Base-by-base conservation (phyloP, 2,113 vertebrate genomes). In the Zosterops pallidus region DNA sequence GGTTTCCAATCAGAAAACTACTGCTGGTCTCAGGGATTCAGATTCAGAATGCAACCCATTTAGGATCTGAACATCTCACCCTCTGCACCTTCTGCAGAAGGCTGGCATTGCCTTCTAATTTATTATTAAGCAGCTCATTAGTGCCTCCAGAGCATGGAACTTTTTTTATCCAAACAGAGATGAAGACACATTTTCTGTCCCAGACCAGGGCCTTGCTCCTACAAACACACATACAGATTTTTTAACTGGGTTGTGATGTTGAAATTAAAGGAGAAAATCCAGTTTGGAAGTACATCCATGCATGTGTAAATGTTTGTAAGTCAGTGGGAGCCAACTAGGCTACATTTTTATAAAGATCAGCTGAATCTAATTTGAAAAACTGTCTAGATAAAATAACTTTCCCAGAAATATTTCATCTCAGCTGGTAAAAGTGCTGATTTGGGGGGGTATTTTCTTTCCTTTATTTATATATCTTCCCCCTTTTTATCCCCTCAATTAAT, bases 371-470 rank as follows among this genome's bases (percentile, higher is more conserved):
- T 71, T n/a, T 0, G 1, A 78, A 92, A 82, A 87, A 60, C 21
- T 67, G 53, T 57, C 82, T 53, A 89, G 47, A 74, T 76, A 92
- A 96, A 92, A 71, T 59, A 70, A 79, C 29, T 81, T 83, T 49
- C 65, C 79, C 37, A 82, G 68, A 81, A 92, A 59, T 68, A 64
- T 67, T 91, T 96, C 41, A 90, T 29, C 74, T 94, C 63, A 87
- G 89, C 55, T 95, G 72, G 75, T 68, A 84, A 86, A 90, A 96
- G 86, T 89, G 89, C 77, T 90, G 57, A 59, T 82, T 63, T 33
- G 19, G 63, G 63, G 63, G 63, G n/a, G 25, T 57, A 25, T 65
- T 59, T 63, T 78, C 57, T 67, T 67, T 25, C 77, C 16, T 63
- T 55, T 47, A 69, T 91, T 79, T 88, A 62, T 46, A 26, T 35